Evolutionary conservation across 1,140 invertebrate species (phyloP), one percentile per base, ranked within the genome.

Genomic region (Ceratoteleas bidentatus): DNA sequence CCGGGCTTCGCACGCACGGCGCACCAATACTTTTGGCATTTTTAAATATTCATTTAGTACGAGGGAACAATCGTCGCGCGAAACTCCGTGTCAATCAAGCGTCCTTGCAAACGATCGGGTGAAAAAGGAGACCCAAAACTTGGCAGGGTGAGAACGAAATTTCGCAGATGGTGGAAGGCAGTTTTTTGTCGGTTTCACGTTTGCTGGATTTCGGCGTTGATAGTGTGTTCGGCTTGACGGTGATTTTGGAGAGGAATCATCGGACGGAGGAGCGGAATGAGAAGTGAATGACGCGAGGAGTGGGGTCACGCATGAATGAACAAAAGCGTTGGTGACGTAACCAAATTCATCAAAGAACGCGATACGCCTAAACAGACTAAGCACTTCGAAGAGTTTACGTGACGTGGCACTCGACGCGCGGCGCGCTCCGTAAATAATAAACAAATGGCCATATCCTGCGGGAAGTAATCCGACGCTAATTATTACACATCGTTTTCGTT

Each of bases 381-480:
- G 43, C 73, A 43, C 24, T 85, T 83, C 83, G 56, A 68, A 79
- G 77, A 85, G 78, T 77, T 83, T 76, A 85, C 76, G 85, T 77
- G 83, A 85, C 75, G 68, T 58, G 64, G 60, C 53, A 66, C 50
- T 45, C 78, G 74, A 13, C 70, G 52, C 53, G 43, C 64, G 50
- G 7, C 58, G 76, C 75, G 53, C 76, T 79, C 40, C 57, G 73
- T 85, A 85, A 84, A 85, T 68, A 79, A 73, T 73, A 47, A 68
- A 43, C 68, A 58, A 73, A 47, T 32, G 50, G 47, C 61, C 50
- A 38, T 56, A 73, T 73, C 40, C 52, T 57, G 36, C 57, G 62
- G 47, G 49, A 72, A 75, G 66, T 70, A 79, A 79, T 78, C 81
- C 57, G 76, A 76, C 62, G 65, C 76, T 76, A 80, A 77, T 84